Conservation (phyloP, 2,113 vertebrate species). For the Peromyscus leucopus region DNA sequence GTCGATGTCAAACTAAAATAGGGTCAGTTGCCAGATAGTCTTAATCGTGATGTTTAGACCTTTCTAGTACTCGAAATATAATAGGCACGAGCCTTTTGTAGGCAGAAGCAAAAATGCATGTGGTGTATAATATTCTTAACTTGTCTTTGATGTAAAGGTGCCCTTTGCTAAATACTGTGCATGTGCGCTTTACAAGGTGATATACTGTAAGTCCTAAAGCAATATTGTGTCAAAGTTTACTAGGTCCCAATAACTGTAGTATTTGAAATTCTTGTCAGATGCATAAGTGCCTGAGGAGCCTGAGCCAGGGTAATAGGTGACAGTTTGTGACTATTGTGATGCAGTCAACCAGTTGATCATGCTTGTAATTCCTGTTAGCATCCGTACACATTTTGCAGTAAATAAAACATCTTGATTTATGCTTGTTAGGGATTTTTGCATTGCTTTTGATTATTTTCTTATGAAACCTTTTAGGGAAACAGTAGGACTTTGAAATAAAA, state of each 20-base stretch:
- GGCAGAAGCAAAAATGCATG: constrained; percentile 43
- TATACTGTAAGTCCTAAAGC: constrained; percentile 43
- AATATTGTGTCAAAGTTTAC: background rate
- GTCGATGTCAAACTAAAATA: constrained; percentile 54
- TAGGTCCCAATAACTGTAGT: background rate
- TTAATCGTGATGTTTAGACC: background rate
- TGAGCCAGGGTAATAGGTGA: constrained; percentile 18
- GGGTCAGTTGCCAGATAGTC: constrained; percentile 12
- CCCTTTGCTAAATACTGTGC: constrained; percentile 1
- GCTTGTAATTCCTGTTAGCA: constrained; percentile 5
- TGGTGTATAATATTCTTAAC: constrained; percentile 5
- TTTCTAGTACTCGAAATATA: constrained; percentile 16
- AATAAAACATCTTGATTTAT: constrained; percentile 14
- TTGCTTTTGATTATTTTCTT: constrained; percentile 4
- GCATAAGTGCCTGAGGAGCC: constrained; percentile 30
- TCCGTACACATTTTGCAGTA: constrained; percentile 37
- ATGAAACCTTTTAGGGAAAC: constrained; percentile 7
- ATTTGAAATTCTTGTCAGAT: constrained; percentile 26
- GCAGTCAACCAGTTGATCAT: background rate
- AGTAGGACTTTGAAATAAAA: constrained; percentile 50
- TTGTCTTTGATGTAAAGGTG: constrained; percentile 31
- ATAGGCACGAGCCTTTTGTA: background rate
- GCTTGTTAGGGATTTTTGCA: constrained; percentile 17
- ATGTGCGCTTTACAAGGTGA: background rate
- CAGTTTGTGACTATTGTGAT: constrained; percentile 11